Base-by-base conservation (phyloP, 1,140 invertebrate genomes). In the Steinernema khuongi region DNA sequence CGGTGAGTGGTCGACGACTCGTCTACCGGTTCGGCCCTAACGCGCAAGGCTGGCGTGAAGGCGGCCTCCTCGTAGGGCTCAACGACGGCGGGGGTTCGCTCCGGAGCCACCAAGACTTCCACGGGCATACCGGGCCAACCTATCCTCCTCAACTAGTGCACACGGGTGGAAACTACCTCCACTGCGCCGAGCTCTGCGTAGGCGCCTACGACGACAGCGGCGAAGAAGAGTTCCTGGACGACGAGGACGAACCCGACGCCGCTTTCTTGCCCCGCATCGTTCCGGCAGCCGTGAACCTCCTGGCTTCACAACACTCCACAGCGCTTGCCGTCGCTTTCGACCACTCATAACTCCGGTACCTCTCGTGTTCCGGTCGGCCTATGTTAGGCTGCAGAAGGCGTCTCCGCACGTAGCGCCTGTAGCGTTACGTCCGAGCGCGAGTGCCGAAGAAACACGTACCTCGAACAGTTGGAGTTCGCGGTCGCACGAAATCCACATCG, bases 1-100 rank as follows among this genome's bases (percentile, higher is more conserved):
- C 80, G 7, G 85, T 87, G 17, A 85, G 86, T 31, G 87, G 86
- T 41, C 87, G 87, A 79, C 87, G 87, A 80, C 79, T 87, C 41
- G 86, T 86, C 72, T 87, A 87, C 82, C 83, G 84, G 77, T 87
- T 87, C 77, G 87, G 86, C 41, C 80, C 81, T 14, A 26, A 28
- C 19, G 76, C 80, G n/a, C 43, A 67, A 26, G 75, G 79, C 32
- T 79, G 77, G 77, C 43, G 36, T 2, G 50, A 31, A 7, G 44
- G 67, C 30, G 71, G 66, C 36, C 68, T 36, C n/a, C 26, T 73
- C 72, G 32, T 75, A 29, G 32, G n/a, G n/a, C 68, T 71, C 68
- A 14, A n/a, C 50, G 50, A 60, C 50, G 4, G 19, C 50, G 4
- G 50, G 50, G 50, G 50, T 26, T 7, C 50, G 11, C 19, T 17